Evolutionary conservation across 2,888 invertebrate species (phyloP), one percentile per base, ranked within the genome.

Genomic region (Oasisia sp.): DNA sequence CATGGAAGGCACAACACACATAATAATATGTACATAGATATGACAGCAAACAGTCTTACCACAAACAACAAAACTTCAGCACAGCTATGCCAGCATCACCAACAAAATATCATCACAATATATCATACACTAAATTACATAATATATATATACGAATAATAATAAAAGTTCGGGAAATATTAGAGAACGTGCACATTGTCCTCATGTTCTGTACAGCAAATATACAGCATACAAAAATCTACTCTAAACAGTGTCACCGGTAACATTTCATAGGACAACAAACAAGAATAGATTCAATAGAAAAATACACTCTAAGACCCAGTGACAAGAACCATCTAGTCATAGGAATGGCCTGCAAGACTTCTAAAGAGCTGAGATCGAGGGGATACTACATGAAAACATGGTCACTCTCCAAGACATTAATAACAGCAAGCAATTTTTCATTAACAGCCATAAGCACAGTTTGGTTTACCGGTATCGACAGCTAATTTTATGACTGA

Each of bases 111-210:
- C 74, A 74, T 74, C 74, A 74, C 74, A 74, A 74, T 74, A 74
- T 74, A 74, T 74, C 74, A 74, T 74, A 74, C 74, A 74, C 74
- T 74, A 74, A 74, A 74, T 74, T 74, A 74, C 74, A 8, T 50
- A 2, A 38, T 38, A 38, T 38, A 38, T 38, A 38, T 38, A 38
- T 38, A 38, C 4, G 4, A 2, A 38, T 38, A 74, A 74, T 74
- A 74, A 74, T 74, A 74, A 74, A 74, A 74, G 74, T 74, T 74
- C 27, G 74, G 19, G 56, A 56, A 56, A 56, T 56, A 56, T 56
- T 14, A 56, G 56, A 74, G 74, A 74, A 74, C 27, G 74, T 74
- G n/a, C 74, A 74, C 74, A 74, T 27, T 27, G 27, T 74, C 27
- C 74, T n/a, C 74, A n/a, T 74, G 27, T 74, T 74, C 27, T 74